Base-by-base conservation (phyloP, 2,113 vertebrate species). In the Syngnathus typhle region DNA sequence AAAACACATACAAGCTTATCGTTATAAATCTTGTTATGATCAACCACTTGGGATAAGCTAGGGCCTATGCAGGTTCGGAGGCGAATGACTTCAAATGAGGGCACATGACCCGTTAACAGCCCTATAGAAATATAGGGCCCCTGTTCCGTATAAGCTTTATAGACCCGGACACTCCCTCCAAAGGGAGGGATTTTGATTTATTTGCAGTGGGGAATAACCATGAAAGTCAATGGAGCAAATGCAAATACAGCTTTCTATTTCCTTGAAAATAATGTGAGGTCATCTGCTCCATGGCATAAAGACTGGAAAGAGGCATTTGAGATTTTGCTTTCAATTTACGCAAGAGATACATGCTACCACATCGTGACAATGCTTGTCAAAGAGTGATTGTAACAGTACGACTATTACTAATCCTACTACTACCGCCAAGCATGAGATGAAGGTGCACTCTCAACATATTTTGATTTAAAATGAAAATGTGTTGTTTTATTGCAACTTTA, bases 161-260 rank as follows among this genome's bases (percentile, higher is more conserved):
- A 60, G 44, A 60, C 52, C n/a, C 59, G 72, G 51, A 62, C 54
- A 69, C 69, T 82, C 78, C 49, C 71, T 68, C 70, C 54, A 49
- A 73, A 79, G 61, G 75, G 68, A 72, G 64, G 54, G 66, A 82
- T 78, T 71, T 72, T 69, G 68, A 76, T 73, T 72, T 83, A 72
- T 85, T 84, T 82, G 64, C 66, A 49, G 68, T 62, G 52, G 65
- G 70, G 74, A 84, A 83, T 82, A 77, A 68, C 66, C 76, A 67
- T 85, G 81, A 87, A 82, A 84, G 78, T 81, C 79, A 85, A 77
- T 83, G 75, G 69, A 71, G 79, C 75, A 70, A 70, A 68, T 16
- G 23, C 64, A 75, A 81, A 84, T 74, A 74, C 39, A 32, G 58
- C 63, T 58, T 77, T 77, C 73, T 67, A 58, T 75, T 76, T 86